Evolutionary conservation across 2,113 vertebrate genomes (phyloP), one percentile per base, ranked within the genome.

Genomic region (Platycercus adscitus): DNA sequence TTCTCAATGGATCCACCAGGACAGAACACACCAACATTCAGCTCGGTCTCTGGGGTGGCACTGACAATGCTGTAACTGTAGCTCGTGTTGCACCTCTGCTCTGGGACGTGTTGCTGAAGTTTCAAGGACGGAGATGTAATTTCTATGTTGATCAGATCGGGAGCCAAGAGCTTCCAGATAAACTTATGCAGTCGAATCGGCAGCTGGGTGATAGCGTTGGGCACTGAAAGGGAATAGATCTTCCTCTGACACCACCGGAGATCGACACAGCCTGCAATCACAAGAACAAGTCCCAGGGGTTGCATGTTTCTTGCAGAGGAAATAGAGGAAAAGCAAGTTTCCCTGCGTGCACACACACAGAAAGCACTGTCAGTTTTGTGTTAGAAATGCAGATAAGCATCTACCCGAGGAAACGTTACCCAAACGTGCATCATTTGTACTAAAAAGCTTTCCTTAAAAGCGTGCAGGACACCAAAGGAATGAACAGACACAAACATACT

Each of bases 21-120:
- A 92, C 99, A 99, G 97, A 99, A 99, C 8, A 97, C 76, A n/a
- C 99, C 99, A 1, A 99, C n/a, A 24, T 96, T 79, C 28, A 97
- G 78, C 4, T 97, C 96, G 0, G 92, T 93, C 12, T 68, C 76
- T 6, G 98, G 98, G 3, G 89, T 87, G 17, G 98, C 84, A 9
- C 97, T 96, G 78, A 97, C 70, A 47, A 98, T 89, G 14, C 78
- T 33, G 46, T 99, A 97, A 21, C 96, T 96, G 29, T 98, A 91
- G 24, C 97, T 95, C 3, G 86, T 70, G 10, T 93, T 97, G 88
- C 99, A 99, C 73, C 60, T 84, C 81, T 98, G 97, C 66, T 98
- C 98, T 2, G 93, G 97, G 0, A 98, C 95, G 0, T 91, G 80
- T 86, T 99, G 99, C 37, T 89, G 97, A 43, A 99, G 97, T 82